Percentiles rank a stretch among this genome's conserved stretches.
These are phyloP conservation scores for Ametastegia equiseti DNA, from an alignment of 2,888 invertebrate species.

Conservation along the genomic window DNA sequence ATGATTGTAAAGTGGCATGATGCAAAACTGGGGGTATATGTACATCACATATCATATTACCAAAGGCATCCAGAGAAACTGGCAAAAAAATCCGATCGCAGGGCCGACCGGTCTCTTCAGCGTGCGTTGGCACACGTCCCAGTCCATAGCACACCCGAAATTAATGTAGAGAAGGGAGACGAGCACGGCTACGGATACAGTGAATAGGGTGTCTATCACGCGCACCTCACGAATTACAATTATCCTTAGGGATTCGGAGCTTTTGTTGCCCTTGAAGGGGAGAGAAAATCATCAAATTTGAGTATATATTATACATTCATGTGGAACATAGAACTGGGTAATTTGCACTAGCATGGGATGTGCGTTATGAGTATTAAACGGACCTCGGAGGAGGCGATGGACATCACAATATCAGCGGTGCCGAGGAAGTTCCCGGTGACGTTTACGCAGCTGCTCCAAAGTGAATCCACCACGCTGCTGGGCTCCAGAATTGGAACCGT, in stretches of 20 bases:
- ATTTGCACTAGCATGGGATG: background rate
- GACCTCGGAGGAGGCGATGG: slow-evolving; percentile 56
- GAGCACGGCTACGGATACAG: slow-evolving; percentile 85
- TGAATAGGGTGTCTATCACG: slow-evolving; percentile 86
- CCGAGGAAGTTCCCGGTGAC: slow-evolving; percentile 78
- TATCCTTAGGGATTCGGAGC: slow-evolving; percentile 74
- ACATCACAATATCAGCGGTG: slow-evolving; percentile 65
- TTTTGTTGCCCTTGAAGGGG: slow-evolving; percentile 55
- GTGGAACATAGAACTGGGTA: background rate
- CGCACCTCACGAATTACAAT: slow-evolving; percentile 81
- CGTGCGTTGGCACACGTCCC: slow-evolving; percentile 82
- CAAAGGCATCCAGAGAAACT: slow-evolving; percentile 92
- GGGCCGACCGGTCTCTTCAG: slow-evolving; percentile 87
- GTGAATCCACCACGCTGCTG: slow-evolving; percentile 58
- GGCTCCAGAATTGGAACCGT: background rate
- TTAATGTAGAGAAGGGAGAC: slow-evolving; percentile 91
- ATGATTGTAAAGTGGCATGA: background rate
- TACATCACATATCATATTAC: too few species aligned
- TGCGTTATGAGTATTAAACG: background rate
- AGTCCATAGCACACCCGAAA: slow-evolving; percentile 93
- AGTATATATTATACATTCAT: slow-evolving; percentile 56
- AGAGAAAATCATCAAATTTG: slow-evolving; percentile 24
- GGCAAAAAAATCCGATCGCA: slow-evolving; percentile 86
- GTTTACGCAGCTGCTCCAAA: slow-evolving; percentile 71
- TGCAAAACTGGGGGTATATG: too few species aligned